Evolutionary conservation across 2,113 vertebrate species (phyloP), one percentile per base, ranked within the genome.

Genomic region (Gadus chalcogrammus): DNA sequence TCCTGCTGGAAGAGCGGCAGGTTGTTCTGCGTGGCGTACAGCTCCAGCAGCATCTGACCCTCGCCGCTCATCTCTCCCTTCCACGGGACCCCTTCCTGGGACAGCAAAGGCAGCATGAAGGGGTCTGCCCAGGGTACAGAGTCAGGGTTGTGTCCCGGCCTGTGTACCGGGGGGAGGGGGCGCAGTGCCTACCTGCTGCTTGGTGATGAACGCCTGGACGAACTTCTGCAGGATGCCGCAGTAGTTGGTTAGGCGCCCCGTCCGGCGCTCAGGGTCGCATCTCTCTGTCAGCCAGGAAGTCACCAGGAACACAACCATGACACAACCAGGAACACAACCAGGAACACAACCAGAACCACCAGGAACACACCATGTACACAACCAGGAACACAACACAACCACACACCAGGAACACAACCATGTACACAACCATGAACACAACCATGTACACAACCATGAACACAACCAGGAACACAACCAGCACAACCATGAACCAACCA

Each of bases 1-100:
- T 95, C 95, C 83, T 96, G 97, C 59, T 97, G 94, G 76, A 98
- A 99, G 74, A 96, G 93, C 0, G 95, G 97, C 68, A 99, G 91
- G 72, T 98, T 93, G 61, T 96, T 98, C 89, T 98, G 96, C 0
- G 94, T 94, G 17, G 96, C 96, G 0, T 98, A 97, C 68, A 96
- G 86, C 83, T 96, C 94, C 6, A 98, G 91, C 70, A 99, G 87
- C 0, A 92, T 94, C 75, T 91, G 87, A 0, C 94, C 97, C 0
- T 95, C 92, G 0, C 89, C 88, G 64, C 95, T 93, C 80, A 98
- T 70, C 0, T 89, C 93, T 1, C 96, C 96, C 0, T 96, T 94
- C 96, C 95, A 98, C 0, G 93, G 85, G 1, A 77, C 87, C 20
- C 91, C 91, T 35, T 92, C 93, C 90, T 93, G 79, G 85, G 85